A percentile compares a stretch with the other conserved stretches of the same genome.
phyloP scores from a whole-genome alignment of 2,113 vertebrate genomes.

The Pyxicephalus adspersus region DNA sequence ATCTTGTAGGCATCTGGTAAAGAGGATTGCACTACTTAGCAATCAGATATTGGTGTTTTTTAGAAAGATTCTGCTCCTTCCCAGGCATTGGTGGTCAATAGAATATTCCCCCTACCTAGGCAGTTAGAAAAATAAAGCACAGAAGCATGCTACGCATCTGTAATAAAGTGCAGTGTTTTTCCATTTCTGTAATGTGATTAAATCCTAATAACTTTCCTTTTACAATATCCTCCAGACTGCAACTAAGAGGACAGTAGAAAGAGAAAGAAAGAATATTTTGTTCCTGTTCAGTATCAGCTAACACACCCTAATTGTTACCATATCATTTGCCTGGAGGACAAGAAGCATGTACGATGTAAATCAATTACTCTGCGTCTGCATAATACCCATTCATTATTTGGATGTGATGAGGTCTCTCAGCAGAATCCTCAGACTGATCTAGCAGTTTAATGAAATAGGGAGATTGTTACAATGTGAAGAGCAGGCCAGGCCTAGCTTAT shows the following conservation, averaged over 20 bases:
- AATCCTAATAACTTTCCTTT: too few species aligned
- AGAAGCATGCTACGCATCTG: too few species aligned
- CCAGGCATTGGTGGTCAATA: too few species aligned
- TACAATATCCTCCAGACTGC: background rate
- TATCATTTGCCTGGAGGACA: conserved; percentile 3
- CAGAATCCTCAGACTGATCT: conserved; percentile 6
- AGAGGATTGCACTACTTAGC: too few species aligned
- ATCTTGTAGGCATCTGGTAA: too few species aligned
- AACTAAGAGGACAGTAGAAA: background rate
- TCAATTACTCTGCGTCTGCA: background rate
- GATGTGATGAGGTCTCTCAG: conserved; percentile 9
- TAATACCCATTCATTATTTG: conserved; percentile 14
- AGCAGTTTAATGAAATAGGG: conserved; percentile 34
- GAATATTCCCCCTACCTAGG: too few species aligned
- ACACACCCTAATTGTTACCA: background rate
- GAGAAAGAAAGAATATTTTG: background rate
- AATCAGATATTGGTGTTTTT: too few species aligned
- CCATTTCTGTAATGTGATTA: too few species aligned
- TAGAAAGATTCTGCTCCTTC: too few species aligned
- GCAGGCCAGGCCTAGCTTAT: background rate
- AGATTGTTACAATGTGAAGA: conserved; percentile 18
- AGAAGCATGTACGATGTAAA: background rate
- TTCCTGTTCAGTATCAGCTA: background rate
- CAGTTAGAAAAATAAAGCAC: too few species aligned
- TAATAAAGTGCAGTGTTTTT: too few species aligned